Evolutionary conservation across 2,888 invertebrate species (phyloP).

Genomic region (Griposia aprilina): DNA sequence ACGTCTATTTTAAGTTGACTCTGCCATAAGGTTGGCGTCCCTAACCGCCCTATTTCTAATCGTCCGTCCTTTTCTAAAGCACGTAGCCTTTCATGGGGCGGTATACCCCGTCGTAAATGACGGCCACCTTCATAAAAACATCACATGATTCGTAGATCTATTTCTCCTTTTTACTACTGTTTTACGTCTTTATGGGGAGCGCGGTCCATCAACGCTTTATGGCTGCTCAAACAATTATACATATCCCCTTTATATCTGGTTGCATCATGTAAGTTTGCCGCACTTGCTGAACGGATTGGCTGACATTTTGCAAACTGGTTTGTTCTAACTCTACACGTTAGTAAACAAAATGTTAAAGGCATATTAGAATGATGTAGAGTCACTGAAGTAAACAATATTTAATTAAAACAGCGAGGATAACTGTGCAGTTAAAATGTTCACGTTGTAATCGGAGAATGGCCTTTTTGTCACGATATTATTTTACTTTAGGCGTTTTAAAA

Average conservation of each 20-base stretch:
- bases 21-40: conserved; percentile 59
- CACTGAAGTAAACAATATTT: conserved; percentile 58
- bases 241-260: conserved; percentile 67
- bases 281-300: conserved; percentile 67
- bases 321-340: conserved; percentile 66
- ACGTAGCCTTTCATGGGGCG: conserved; percentile 65
- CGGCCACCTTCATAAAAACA: conserved; percentile 74
- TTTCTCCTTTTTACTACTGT: conserved; percentile 69
- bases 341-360: conserved; percentile 65
- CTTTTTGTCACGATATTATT: conserved; percentile 27
- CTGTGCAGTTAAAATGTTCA: conserved; percentile 44
- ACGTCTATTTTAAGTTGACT: conserved; percentile 56
- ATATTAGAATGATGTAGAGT: conserved; percentile 56
- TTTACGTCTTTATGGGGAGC: conserved; percentile 65
- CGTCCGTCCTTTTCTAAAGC: conserved; percentile 69
- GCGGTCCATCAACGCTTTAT: conserved; percentile 58
- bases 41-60: conserved; percentile 68
- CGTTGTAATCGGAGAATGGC: conserved; percentile 33
- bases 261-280: conserved; percentile 73
- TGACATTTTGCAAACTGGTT: conserved; percentile 82
- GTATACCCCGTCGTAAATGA: conserved; percentile 73
- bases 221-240: conserved; percentile 67
- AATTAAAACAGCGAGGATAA: conserved; percentile 57
- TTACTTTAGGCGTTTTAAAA: conserved; percentile 29
- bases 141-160: conserved; percentile 70